phyloP scores from a whole-genome alignment of 2,113 vertebrate genomes.

The Phoxinus phoxinus region DNA sequence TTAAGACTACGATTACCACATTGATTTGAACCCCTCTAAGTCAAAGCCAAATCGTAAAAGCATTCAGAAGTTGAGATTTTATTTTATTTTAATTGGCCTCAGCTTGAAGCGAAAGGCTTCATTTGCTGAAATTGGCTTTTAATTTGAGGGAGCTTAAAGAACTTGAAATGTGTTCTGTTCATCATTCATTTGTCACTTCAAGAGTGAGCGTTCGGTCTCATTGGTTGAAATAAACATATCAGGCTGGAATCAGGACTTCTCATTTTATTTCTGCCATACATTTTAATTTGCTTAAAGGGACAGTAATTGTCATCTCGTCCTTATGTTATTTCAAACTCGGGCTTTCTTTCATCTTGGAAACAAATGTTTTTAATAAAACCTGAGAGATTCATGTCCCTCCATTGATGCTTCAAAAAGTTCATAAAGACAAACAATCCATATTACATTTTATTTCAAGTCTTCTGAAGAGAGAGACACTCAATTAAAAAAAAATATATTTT shows the following conservation, averaged over 20 bases:
- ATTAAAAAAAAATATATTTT: too few relatives aligned
- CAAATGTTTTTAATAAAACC: background rate
- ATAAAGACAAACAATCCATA: background rate
- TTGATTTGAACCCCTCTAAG: conserved; percentile 50
- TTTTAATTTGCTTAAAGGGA: background rate
- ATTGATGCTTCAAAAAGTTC: background rate
- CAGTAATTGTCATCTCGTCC: background rate
- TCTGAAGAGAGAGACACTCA: background rate
- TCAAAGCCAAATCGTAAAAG: conserved; percentile 79
- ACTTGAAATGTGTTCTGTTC: conserved; percentile 64
- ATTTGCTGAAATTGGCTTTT: conserved; percentile 72
- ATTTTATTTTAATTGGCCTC: conserved; percentile 80
- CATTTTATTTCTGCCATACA: conserved; percentile 14
- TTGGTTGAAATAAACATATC: conserved; percentile 73
- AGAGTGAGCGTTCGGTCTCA: conserved; percentile 43
- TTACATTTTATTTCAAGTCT: background rate
- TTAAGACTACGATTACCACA: conserved; percentile 66
- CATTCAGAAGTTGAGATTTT: conserved; percentile 80
- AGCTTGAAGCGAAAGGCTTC: conserved; percentile 81
- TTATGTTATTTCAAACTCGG: background rate
- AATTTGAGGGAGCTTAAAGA: conserved; percentile 57
- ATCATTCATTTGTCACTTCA: conserved; percentile 68
- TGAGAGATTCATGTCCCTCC: too few relatives aligned
- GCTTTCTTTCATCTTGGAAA: background rate
- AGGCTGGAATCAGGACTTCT: conserved; percentile 49